phyloP scores from a whole-genome alignment of 1,140 invertebrate genomes.

The Drosophila sucinea region DNA sequence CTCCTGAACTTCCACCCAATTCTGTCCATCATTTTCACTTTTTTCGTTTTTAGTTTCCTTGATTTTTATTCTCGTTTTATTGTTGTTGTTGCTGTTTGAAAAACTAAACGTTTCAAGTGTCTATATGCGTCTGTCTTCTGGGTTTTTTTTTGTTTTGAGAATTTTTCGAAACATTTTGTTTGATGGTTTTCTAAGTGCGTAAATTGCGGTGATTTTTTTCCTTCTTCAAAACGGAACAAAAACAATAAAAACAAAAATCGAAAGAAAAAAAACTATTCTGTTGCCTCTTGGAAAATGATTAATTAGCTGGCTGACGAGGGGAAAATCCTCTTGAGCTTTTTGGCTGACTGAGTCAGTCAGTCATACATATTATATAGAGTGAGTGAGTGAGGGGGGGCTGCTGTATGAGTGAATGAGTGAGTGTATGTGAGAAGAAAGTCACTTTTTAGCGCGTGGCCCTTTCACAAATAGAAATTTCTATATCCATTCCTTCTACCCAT shows the following conservation, averaged over 20 bases:
- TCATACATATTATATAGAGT: conserved; percentile 53
- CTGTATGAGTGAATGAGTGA: conserved; percentile 13
- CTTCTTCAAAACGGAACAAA: not conserved
- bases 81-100: not conserved
- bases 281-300: conserved; percentile 58
- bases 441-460: conserved; percentile 39
- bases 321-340: conserved; percentile 63
- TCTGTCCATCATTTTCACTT: conserved; percentile 46
- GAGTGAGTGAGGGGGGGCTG: not conserved
- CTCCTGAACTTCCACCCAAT: conserved; percentile 28
- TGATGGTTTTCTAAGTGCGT: conserved; percentile 80
- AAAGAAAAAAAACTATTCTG: conserved; percentile 41
- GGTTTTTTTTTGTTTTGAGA: conserved; percentile 35
- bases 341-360: conserved; percentile 67
- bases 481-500: not conserved
- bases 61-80: not conserved
- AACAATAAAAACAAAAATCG: conserved; percentile 3
- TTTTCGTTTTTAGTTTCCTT: conserved; percentile 11
- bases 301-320: conserved; percentile 57
- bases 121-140: conserved; percentile 57
- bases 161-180: conserved; percentile 46
- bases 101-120: conserved; percentile 46
- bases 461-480: conserved; percentile 39
- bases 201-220: conserved; percentile 61
- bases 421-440: not conserved